Percentiles rank a stretch among this genome's conserved stretches.
These are phyloP conservation scores for Xiphydria camelus DNA, from an alignment of 2,888 invertebrate species.

Conservation along the genomic window DNA sequence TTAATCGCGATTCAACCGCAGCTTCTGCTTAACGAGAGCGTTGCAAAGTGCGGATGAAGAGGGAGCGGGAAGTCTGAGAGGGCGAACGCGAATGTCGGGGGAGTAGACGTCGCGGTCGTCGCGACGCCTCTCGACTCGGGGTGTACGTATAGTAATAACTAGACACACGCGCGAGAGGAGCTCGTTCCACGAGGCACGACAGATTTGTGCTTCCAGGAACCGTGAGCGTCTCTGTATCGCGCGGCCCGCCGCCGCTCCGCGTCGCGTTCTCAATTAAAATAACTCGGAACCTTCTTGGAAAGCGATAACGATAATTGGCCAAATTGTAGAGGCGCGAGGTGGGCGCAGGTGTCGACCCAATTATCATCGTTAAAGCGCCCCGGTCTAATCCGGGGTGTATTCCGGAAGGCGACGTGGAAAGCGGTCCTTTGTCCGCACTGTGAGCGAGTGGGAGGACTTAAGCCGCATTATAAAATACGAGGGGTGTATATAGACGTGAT, in stretches of 20 bases:
- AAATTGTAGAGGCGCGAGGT: not conserved
- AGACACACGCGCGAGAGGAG: slow-evolving; percentile 11
- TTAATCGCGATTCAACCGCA: too few relatives aligned
- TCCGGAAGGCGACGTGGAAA: not conserved
- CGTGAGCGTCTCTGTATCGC: not conserved
- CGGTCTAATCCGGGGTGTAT: not conserved
- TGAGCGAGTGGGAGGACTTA: too few relatives aligned
- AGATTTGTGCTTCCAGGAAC: slow-evolving; percentile 47
- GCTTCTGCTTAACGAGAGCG: too few relatives aligned
- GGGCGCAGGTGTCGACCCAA: not conserved
- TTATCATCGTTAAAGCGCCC: not conserved
- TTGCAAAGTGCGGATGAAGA: too few relatives aligned
- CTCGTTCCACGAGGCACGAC: slow-evolving; percentile 33
- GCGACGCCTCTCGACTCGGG: too few relatives aligned
- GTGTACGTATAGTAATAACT: too few relatives aligned
- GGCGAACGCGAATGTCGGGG: too few relatives aligned
- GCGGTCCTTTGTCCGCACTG: too few relatives aligned
- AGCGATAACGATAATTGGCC: slow-evolving; percentile 20
- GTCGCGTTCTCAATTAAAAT: slow-evolving; percentile 46
- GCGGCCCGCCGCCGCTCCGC: slow-evolving; percentile 12
- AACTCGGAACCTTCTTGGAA: slow-evolving; percentile 33
- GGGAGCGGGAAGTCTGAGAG: too few relatives aligned
- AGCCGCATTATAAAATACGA: too few relatives aligned
- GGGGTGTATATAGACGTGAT: too few relatives aligned
- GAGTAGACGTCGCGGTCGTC: too few relatives aligned